Evolutionary conservation across 2,113 vertebrate species (phyloP).

Genomic region (Sander lucioperca): DNA sequence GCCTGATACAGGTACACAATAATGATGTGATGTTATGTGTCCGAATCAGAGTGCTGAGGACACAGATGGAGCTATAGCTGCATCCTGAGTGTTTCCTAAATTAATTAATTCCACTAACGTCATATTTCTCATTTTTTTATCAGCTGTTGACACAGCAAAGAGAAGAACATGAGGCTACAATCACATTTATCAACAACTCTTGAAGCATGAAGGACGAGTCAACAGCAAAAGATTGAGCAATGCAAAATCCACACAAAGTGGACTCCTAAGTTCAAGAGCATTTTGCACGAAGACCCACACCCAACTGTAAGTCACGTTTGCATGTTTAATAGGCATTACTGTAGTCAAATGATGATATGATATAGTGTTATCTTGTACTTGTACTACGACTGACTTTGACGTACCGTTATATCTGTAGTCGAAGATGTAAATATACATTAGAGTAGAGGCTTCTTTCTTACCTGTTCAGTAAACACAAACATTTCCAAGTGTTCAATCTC

Average conservation of each 20-base stretch:
- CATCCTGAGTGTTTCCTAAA: constrained; percentile 17
- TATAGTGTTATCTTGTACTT: neutral
- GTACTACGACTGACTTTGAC: neutral
- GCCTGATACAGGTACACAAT: neutral
- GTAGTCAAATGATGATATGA: neutral
- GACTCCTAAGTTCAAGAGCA: neutral
- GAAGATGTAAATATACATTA: neutral
- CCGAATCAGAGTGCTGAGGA: neutral
- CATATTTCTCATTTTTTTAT: neutral
- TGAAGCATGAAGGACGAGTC: constrained; percentile 22
- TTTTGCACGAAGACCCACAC: neutral
- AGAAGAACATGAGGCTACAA: constrained; percentile 32
- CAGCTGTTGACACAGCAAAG: constrained; percentile 18
- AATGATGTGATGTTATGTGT: neutral
- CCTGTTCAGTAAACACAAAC: neutral
- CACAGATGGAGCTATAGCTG: constrained; percentile 5
- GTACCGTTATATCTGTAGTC: neutral
- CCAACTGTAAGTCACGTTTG: neutral
- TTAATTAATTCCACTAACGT: constrained; percentile 9
- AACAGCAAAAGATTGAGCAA: constrained; percentile 8
- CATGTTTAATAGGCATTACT: neutral
- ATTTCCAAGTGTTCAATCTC: no score
- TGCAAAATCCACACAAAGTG: neutral
- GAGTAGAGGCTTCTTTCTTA: neutral
- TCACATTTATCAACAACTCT: constrained; percentile 33